Evolutionary conservation across 2,113 vertebrate species (phyloP).

Genomic region (Ovis canadensis): DNA sequence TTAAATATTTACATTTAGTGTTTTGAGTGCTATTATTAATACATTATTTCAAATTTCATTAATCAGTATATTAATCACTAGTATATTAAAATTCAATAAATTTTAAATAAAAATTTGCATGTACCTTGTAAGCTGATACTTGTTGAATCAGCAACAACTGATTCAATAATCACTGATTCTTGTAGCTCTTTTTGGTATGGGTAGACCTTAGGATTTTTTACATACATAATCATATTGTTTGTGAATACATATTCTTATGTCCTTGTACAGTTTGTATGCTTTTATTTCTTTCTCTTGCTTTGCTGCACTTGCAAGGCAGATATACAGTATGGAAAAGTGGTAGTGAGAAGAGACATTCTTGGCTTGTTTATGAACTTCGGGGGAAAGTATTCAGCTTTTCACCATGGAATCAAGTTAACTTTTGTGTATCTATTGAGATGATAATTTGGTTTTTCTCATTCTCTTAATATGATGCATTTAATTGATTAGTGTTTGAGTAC

Average conservation of each 20-base stretch:
- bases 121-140: not conserved
- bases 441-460: not conserved
- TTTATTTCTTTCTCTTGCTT: not conserved
- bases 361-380: not conserved
- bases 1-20: not conserved
- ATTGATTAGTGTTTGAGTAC: conserved; percentile 5
- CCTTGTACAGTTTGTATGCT: not conserved
- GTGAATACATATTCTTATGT: not conserved
- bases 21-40: not conserved
- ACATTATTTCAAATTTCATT: not conserved
- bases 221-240: not conserved
- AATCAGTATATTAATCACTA: not conserved
- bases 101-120: not conserved
- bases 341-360: not conserved
- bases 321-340: no score
- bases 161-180: not conserved
- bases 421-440: not conserved
- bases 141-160: not conserved
- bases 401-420: not conserved
- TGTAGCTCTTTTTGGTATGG: not conserved
- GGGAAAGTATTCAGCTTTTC: not conserved
- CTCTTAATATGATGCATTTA: not conserved
- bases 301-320: not conserved
- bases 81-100: not conserved
- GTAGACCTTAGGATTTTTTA: not conserved